Conservation (phyloP, 2,113 vertebrate genomes). For the Dendrocopos noguchii region DNA sequence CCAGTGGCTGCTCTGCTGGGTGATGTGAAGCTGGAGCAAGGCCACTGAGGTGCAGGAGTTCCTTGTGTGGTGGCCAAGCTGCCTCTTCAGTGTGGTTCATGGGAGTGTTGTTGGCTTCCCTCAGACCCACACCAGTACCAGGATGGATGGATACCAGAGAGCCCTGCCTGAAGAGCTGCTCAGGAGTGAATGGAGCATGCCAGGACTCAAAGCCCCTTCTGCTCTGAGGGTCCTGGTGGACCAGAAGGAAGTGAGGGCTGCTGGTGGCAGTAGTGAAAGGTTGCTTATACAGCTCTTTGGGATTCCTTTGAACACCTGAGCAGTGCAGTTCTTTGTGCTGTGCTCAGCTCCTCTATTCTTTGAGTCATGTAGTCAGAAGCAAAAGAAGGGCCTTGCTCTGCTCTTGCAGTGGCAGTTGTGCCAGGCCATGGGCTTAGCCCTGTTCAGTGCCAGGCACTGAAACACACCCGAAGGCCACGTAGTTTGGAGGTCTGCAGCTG, state of each 20-base stretch:
- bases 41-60: not conserved
- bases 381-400: not conserved
- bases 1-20: not conserved
- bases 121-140: not conserved
- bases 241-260: not conserved
- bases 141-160: not conserved
- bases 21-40: not conserved
- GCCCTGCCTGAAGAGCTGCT: not conserved
- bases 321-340: not conserved
- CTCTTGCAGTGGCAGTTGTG: not conserved
- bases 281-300: not conserved
- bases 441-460: not conserved
- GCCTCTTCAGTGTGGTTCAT: not conserved
- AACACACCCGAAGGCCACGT: not conserved
- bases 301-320: not conserved
- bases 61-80: not conserved
- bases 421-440: not conserved
- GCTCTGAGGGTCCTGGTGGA: not conserved
- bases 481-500: not conserved
- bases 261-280: not conserved
- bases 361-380: not conserved
- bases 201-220: not conserved
- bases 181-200: rapidly evolving
- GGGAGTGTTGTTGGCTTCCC: not conserved
- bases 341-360: not conserved